These are phyloP conservation scores for Eublepharis macularius DNA, from an alignment of 2,113 vertebrate genomes.

Conservation along the genomic window DNA sequence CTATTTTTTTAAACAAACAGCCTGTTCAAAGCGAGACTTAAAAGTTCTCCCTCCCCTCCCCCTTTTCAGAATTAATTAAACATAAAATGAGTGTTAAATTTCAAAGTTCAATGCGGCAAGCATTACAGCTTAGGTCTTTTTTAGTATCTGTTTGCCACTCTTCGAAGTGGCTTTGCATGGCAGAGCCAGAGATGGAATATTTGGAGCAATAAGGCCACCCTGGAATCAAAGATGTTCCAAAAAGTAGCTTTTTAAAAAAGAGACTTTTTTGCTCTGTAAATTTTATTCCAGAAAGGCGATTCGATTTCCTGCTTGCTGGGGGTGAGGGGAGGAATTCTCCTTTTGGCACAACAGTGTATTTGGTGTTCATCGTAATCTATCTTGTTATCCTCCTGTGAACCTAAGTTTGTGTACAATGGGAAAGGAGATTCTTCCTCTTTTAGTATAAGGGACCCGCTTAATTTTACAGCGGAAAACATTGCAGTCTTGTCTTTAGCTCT, in stretches of 20 bases:
- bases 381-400: conserved; percentile 2
- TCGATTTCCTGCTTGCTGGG: conserved; percentile 48
- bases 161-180: conserved; percentile 42
- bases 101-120: conserved; percentile 67
- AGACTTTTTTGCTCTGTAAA: conserved; percentile 59
- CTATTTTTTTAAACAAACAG: conserved; percentile 80
- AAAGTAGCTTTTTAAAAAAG: conserved; percentile 8
- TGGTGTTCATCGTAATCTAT: conserved; percentile 5
- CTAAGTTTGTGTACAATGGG: conserved; percentile 29
- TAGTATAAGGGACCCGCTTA: background rate
- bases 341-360: background rate
- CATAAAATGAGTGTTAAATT: conserved; percentile 79
- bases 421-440: background rate
- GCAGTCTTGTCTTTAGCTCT: conserved; percentile 23
- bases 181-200: conserved; percentile 61
- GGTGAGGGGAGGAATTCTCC: conserved; percentile 40
- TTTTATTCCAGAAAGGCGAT: conserved; percentile 54
- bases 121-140: conserved; percentile 56
- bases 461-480: conserved; percentile 30
- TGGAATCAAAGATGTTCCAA: conserved; percentile 63
- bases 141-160: conserved; percentile 64
- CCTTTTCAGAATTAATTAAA: conserved; percentile 79
- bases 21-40: conserved; percentile 71
- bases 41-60: conserved; percentile 51
- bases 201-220: conserved; percentile 47